Evolutionary conservation across 1,140 invertebrate species (phyloP).

Genomic region (Acarapis woodi): DNA sequence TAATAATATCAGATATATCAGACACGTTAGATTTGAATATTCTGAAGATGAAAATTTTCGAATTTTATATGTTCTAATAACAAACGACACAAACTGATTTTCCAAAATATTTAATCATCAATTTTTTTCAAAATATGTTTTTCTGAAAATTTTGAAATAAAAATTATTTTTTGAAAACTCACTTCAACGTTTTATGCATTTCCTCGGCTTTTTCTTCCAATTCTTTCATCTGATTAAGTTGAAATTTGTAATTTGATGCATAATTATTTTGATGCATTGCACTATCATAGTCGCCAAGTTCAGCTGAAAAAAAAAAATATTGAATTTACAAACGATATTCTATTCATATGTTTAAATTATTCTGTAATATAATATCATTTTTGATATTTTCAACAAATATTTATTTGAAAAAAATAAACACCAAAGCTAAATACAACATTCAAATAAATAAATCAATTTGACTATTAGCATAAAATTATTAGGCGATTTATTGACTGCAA

Average conservation of each 20-base stretch:
- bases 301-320: constrained; percentile 34
- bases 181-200: constrained; percentile 49
- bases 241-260: constrained; percentile 88
- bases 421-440: too few species aligned
- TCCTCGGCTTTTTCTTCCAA: constrained; percentile 69
- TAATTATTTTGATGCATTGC: constrained; percentile 64
- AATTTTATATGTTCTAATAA: too few species aligned
- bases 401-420: too few species aligned
- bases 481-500: too few species aligned
- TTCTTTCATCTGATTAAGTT: constrained; percentile 69
- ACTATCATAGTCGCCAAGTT: constrained; percentile 85
- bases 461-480: too few species aligned
- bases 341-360: not conserved
- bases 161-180: constrained; percentile 9
- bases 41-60: too few species aligned
- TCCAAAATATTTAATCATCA: too few species aligned
- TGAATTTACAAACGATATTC: constrained; percentile 6
- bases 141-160: too few species aligned
- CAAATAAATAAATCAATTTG: too few species aligned
- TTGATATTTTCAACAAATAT: not conserved
- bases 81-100: too few species aligned
- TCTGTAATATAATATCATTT: not conserved
- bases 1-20: too few species aligned
- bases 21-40: too few species aligned
- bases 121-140: not conserved